Evolutionary conservation across 2,888 invertebrate species (phyloP), one percentile per base, ranked within the genome.

Genomic region (Archips crataeganus): DNA sequence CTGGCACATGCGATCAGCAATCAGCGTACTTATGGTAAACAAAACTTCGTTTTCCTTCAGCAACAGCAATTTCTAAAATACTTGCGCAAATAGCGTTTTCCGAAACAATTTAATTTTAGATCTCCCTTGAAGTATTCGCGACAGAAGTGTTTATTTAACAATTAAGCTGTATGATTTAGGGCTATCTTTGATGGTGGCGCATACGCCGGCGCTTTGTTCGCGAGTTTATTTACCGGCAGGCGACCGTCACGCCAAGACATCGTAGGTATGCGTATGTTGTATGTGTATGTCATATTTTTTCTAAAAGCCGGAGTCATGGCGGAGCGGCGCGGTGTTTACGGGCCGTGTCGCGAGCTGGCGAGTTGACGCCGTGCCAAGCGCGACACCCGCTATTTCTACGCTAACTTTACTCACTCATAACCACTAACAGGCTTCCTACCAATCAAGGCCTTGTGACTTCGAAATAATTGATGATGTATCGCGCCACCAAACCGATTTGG

Each of bases 321-420:
- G 34, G 39, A 2, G 61, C 34, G 49, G 73, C 69, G 57, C 60
- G 45, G 80, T 88, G 88, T 89, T 89, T 88, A 89, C 85, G 80
- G 82, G 81, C 77, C 79, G 75, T 77, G 82, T 79, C 77, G 76
- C 74, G 49, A 49, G 49, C 45, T 45, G 3, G 49, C 49, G 78
- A 85, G 77, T 91, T 93, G 93, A 91, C 80, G 84, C 79, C 76
- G 87, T 92, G 93, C 93, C 93, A 93, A 92, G 76, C 84, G 83
- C 85, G 87, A 91, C 88, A 86, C 81, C 79, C 79, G 87, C 87
- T 93, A 92, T 92, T 93, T 92, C 88, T 84, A 90, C 80, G 83
- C 76, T 76, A 77, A 79, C 73, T 73, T 73, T 64, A 74, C 63
- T 69, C 64, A 49, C 69, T 23, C 70, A 54, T 65, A 61, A 74